phyloP scores from a whole-genome alignment of 2,797 vertebrate species.

The Mallotus villosus region DNA sequence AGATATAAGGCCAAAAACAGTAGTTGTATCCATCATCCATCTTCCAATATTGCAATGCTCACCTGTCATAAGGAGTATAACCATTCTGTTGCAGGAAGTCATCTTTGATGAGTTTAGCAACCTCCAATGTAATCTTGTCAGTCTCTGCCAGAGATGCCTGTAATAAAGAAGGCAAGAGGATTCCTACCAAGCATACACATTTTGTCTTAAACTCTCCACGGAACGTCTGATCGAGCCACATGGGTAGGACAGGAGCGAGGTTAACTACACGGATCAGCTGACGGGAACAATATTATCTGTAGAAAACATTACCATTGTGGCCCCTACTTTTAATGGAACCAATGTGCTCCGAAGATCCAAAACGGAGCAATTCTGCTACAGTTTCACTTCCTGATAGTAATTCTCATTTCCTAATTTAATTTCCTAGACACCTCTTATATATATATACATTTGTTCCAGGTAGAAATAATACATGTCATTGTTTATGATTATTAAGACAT shows the following conservation, averaged over 20 bases:
- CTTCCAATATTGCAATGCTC: not conserved
- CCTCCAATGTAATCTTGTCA: conserved; percentile 97
- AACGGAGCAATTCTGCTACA: not conserved
- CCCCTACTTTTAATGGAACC: too few species aligned
- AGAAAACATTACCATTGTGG: conserved; percentile 8
- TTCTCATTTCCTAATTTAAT: not conserved
- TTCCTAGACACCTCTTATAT: not conserved
- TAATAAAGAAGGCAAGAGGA: conserved; percentile 30
- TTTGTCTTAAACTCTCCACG: too few species aligned
- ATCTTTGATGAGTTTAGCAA: conserved; percentile 97
- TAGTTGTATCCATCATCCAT: too few species aligned
- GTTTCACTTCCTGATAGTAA: not conserved
- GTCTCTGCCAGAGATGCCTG: conserved; percentile 96
- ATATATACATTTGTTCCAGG: too few species aligned
- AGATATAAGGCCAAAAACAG: not conserved
- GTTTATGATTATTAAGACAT: too few species aligned
- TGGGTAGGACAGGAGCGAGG: not conserved
- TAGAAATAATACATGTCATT: too few species aligned
- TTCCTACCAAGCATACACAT: not conserved
- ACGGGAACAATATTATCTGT: not conserved
- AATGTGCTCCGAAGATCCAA: not conserved
- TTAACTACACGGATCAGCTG: conserved; percentile 8
- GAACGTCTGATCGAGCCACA: conserved; percentile 20
- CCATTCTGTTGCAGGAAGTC: conserved; percentile 99
- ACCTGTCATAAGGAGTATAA: conserved; percentile 97